These are phyloP conservation scores for Chamaetylas fuelleborni DNA, from an alignment of 2,113 vertebrate genomes.

Conservation along the genomic window DNA sequence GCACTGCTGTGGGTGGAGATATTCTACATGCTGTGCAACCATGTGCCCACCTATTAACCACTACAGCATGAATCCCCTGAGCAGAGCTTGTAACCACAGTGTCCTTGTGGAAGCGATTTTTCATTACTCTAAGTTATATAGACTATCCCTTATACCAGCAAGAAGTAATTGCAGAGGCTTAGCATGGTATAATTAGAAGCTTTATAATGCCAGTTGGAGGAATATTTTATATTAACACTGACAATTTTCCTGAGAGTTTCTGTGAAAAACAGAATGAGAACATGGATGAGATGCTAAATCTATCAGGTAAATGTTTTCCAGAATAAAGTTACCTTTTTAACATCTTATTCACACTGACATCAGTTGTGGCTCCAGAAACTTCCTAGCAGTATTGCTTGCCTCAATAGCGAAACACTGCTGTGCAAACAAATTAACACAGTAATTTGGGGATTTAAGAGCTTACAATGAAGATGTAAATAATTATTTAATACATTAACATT, in stretches of 20 bases:
- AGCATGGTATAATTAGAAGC: background rate
- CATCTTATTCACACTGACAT: background rate
- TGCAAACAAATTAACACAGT: background rate
- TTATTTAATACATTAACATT: background rate
- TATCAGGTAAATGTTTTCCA: background rate
- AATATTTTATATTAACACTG: background rate
- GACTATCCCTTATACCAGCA: background rate
- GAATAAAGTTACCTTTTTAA: background rate
- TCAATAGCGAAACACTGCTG: background rate
- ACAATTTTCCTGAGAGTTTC: background rate
- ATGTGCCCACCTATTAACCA: background rate
- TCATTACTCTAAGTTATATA: background rate
- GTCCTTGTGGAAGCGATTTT: background rate
- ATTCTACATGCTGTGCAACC: background rate
- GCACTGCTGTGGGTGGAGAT: background rate
- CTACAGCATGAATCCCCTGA: background rate
- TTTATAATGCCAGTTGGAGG: background rate
- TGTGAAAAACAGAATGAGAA: constrained; percentile 4
- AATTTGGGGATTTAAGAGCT: background rate
- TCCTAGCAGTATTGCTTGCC: background rate
- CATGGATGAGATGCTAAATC: background rate
- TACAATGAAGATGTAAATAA: background rate
- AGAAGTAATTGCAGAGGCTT: background rate
- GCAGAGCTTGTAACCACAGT: background rate
- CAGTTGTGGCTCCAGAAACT: background rate